phyloP scores from a whole-genome alignment of 2,797 vertebrate species.

The Schizopygopsis malacanthus region DNA sequence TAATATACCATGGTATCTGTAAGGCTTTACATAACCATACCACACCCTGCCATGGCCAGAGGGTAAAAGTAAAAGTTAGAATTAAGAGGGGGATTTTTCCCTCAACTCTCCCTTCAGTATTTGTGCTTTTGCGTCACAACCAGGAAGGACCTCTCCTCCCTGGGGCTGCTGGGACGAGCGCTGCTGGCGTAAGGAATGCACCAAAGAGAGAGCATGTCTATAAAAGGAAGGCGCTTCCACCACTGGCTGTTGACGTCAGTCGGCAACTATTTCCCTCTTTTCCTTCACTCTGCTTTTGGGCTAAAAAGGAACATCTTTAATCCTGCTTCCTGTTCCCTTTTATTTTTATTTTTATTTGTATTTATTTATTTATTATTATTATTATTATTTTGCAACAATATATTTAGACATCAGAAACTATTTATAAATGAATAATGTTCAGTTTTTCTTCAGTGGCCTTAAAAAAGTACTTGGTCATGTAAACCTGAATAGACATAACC shows the following conservation, averaged over 20 bases:
- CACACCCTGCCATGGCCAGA: background rate
- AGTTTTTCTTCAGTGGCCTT: background rate
- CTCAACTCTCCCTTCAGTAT: conserved; percentile 14
- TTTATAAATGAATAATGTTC: background rate
- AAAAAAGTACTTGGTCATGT: background rate
- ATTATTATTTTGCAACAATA: background rate
- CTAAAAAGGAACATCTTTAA: conserved; percentile 17
- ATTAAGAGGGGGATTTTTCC: conserved; percentile 47
- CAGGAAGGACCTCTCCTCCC: conserved; percentile 43
- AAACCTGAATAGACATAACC: background rate
- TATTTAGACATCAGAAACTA: background rate
- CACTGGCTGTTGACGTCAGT: conserved; percentile 74
- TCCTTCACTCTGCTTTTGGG: conserved; percentile 45
- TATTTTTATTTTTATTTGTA: background rate
- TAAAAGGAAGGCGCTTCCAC: conserved; percentile 84
- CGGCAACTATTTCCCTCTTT: conserved; percentile 73
- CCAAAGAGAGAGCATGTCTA: conserved; percentile 76
- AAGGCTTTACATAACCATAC: background rate
- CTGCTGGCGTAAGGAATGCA: conserved; percentile 74
- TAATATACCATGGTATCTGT: background rate
- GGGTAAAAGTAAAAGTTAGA: conserved; percentile 57
- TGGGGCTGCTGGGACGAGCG: conserved; percentile 37
- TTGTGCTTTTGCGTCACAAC: conserved; percentile 59
- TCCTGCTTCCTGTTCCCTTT: conserved; percentile 1
- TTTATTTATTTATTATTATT: too few species aligned